These are phyloP conservation scores for Distichodus sexfasciatus DNA, from an alignment of 2,797 vertebrate species.

Conservation along the genomic window DNA sequence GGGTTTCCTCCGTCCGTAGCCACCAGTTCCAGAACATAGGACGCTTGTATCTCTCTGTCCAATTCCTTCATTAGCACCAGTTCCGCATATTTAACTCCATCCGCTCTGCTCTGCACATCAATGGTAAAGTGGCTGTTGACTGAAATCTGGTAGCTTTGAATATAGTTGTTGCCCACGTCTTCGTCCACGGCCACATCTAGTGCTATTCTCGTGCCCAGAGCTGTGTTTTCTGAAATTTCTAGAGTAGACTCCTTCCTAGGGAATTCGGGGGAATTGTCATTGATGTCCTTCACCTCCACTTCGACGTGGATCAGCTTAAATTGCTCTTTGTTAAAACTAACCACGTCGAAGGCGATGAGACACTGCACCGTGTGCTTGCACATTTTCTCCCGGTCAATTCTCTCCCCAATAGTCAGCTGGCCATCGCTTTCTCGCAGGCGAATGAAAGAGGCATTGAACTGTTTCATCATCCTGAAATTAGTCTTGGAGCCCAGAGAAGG, in stretches of 20 bases:
- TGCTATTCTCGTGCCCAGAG: conserved; percentile 87
- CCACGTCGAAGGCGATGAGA: conserved; percentile 89
- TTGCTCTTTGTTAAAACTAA: conserved; percentile 88
- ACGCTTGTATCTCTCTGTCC: conserved; percentile 87
- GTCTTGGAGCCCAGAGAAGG: conserved; percentile 70
- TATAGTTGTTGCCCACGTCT: conserved; percentile 87
- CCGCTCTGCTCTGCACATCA: conserved; percentile 88
- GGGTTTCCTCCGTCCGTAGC: conserved; percentile 90
- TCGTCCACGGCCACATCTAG: conserved; percentile 87
- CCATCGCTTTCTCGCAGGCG: conserved; percentile 88
- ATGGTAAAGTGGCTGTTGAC: conserved; percentile 90
- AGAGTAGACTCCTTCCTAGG: conserved; percentile 81
- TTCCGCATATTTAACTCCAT: conserved; percentile 92
- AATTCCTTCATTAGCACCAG: conserved; percentile 91
- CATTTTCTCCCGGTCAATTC: conserved; percentile 87
- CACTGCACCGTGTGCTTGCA: conserved; percentile 84
- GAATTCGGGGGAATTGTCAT: conserved; percentile 90
- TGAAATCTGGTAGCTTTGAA: conserved; percentile 91
- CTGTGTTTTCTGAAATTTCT: conserved; percentile 89
- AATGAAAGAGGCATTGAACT: conserved; percentile 89
- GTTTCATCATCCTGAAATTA: conserved; percentile 89
- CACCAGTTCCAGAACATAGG: conserved; percentile 86
- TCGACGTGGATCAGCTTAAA: conserved; percentile 93
- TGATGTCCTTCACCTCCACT: conserved; percentile 95
- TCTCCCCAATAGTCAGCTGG: conserved; percentile 87